Percentiles rank a stretch among this genome's conserved stretches.
Conservation (phyloP, 2,888 invertebrate species). For the Osmoderma eremita region DNA sequence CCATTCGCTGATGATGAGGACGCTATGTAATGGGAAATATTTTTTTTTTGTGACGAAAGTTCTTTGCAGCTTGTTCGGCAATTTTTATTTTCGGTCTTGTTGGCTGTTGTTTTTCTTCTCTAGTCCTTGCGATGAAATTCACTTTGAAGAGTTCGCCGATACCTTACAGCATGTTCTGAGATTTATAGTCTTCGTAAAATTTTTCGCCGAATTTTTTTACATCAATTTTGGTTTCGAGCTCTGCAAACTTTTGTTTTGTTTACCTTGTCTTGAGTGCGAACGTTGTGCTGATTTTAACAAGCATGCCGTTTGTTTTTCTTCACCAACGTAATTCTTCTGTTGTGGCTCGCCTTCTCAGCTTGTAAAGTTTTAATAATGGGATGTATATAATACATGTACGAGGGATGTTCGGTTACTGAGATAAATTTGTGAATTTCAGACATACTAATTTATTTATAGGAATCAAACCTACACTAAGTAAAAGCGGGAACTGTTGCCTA, state of each 20-base stretch:
- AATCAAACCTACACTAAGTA: too few relatives aligned
- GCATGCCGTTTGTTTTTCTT: neutral
- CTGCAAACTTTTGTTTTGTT: neutral
- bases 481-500: too few relatives aligned
- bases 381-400: too few relatives aligned
- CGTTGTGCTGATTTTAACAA: neutral
- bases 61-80: constrained; percentile 34
- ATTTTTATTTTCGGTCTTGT: constrained; percentile 27
- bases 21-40: constrained; percentile 27
- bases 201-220: neutral
- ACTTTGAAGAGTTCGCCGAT: constrained; percentile 13
- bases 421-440: too few relatives aligned
- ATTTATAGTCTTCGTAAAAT: neutral
- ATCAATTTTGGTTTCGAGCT: neutral
- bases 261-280: neutral
- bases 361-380: too few relatives aligned
- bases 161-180: neutral
- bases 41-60: constrained; percentile 19
- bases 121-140: neutral
- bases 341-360: too few relatives aligned
- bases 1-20: constrained; percentile 38
- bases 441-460: too few relatives aligned
- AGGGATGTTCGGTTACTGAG: too few relatives aligned
- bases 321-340: too few relatives aligned
- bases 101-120: constrained; percentile 20